phyloP scores from a whole-genome alignment of 2,888 invertebrate species.

The Aromia moschata region DNA sequence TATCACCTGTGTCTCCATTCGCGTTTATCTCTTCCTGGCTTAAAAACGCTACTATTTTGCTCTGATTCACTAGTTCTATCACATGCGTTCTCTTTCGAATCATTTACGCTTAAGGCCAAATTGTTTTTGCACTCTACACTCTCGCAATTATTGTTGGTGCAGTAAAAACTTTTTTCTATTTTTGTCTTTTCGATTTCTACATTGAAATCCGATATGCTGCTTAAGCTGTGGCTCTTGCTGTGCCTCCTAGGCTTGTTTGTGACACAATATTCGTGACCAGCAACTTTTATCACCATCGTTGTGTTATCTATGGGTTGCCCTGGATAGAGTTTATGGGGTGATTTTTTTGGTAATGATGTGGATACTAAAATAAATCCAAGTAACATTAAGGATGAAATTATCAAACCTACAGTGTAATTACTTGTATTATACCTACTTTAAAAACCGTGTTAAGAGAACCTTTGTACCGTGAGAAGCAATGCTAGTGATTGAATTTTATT shows the following conservation, averaged over 20 bases:
- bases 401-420: not conserved
- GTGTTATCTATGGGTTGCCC: slow-evolving; percentile 59
- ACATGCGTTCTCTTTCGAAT: not conserved
- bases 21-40: slow-evolving; percentile 5
- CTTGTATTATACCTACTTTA: not conserved
- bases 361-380: slow-evolving; percentile 38
- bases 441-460: not conserved
- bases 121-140: slow-evolving; percentile 31
- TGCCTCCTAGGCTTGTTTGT: slow-evolving; percentile 58
- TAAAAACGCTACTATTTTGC: not conserved
- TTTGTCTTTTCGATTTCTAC: slow-evolving; percentile 55
- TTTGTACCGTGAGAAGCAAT: slow-evolving; percentile 2
- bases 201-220: slow-evolving; percentile 59
- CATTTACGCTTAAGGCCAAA: slow-evolving; percentile 5
- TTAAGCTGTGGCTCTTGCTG: slow-evolving; percentile 60
- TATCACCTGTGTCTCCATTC: not conserved
- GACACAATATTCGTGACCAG: slow-evolving; percentile 62
- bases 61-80: slow-evolving; percentile 2
- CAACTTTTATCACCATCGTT: slow-evolving; percentile 62
- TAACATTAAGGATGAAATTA: slow-evolving; percentile 6
- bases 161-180: slow-evolving; percentile 51
- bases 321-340: slow-evolving; percentile 46
- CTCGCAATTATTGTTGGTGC: slow-evolving; percentile 36
- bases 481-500: slow-evolving; percentile 2
- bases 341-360: slow-evolving; percentile 49